Base-by-base conservation (phyloP, 64 coral and sea anemone species). In the Actinia equina region DNA sequence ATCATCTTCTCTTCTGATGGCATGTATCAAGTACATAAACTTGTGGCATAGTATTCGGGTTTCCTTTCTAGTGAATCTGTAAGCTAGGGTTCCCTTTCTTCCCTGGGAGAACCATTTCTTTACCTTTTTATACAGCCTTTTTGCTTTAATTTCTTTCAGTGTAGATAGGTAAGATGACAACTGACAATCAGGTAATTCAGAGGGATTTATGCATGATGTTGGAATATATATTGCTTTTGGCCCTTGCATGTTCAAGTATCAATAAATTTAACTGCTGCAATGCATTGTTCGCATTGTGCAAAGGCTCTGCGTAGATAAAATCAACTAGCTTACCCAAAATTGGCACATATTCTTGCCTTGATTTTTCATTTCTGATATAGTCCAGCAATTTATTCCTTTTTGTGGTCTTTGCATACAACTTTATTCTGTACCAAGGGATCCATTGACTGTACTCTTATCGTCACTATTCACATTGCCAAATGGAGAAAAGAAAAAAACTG, bases 1-100 rank as follows among this genome's bases (percentile, higher is more conserved):
- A 81, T 88, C 91, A 65, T 80, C 37, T 77, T 93, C 91, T 59
- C 63, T 41, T 14, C 22, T 71, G 45, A 93, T 60, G 45, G 91
- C 61, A 11, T 92, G 82, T 56, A 88, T 13, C 79, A 92, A 59
- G 43, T 54, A 57, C 86, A 93, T 93, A 44, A 86, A 93, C 16
- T 93, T 85, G 20, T 89, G 70, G 76, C 91, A 93, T 15, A 93
- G 26, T 67, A 61, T 93, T 80, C 30, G 86, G 41, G 91, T 93
- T 85, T 89, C 92, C 67, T 94, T 88, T 27, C 89, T 89, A 61
- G 89, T 88, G 43, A 94, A 94, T 42, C 93, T 86, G 61, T 91
- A 94, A 19, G 85, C 57, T 54, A 94, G 70, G 52, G 67, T 57
- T 20, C 55, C 80, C 42, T 91, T 94, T 71, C 86, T 77, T 52